Base-by-base conservation (phyloP, 2,888 invertebrate genomes). In the Invenusta paracnida region DNA sequence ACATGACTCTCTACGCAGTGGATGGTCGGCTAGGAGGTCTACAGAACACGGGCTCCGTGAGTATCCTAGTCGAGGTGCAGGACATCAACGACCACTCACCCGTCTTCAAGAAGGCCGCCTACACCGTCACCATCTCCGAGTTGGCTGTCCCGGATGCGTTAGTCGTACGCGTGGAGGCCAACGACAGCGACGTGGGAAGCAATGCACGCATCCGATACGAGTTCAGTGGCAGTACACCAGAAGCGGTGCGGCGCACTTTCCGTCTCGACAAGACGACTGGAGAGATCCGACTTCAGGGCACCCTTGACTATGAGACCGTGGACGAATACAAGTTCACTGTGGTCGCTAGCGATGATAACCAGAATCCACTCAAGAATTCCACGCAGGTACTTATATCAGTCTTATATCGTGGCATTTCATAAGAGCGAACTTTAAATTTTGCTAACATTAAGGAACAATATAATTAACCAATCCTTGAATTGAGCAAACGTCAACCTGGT, bases 51-150 rank as follows among this genome's bases (percentile, higher is more conserved):
- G 79, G 79, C 29, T 79, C 79, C 11, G 79, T 79, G 79, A 27
- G 23, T n/a, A 79, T 79, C 5, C 5, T 27, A 23, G 79, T 79
- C 5, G 29, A 79, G 2, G 79, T 79, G 2, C 5, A 5, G 79
- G 79, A 79, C 79, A 79, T 79, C 29, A 79, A 79, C 29, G 79
- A 79, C 79, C 79, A 79, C 79, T 23, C 79, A 28, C 79, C 79
- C 5, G 5, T 2, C 23, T 79, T 79, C 29, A 28, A 79, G 79
- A 79, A 79, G 29, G 5, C 79, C 23, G 23, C 79, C 2, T 79
- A 79, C 79, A 23, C 5, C 5, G 79, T 28, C 2, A 27, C 5
- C 23, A 79, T 79, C 29, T 79, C 23, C 11, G 79, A 79, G 79
- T 27, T 5, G 23, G 79, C 79, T 79, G 11, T 5, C 5, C 23